These are phyloP conservation scores for Idaea straminata DNA, from an alignment of 2,888 invertebrate genomes.

Conservation along the genomic window DNA sequence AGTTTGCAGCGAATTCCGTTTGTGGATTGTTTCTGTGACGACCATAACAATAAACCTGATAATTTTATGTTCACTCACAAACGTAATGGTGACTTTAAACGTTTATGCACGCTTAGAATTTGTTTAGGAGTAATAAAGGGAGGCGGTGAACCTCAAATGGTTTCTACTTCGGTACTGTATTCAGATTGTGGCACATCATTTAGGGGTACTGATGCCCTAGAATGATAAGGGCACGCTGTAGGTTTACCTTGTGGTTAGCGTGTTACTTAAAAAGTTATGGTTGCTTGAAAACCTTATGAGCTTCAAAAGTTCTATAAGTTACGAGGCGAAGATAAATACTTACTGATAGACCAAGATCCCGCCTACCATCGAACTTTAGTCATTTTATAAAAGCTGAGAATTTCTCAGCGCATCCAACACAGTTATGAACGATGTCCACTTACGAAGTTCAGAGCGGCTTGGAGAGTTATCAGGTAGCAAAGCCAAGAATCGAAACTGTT, in stretches of 20 bases:
- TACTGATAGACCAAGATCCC: no score
- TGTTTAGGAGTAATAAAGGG: slow-evolving; percentile 44
- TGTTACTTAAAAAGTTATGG: neutral
- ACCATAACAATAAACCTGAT: slow-evolving; percentile 54
- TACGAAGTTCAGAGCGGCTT: no score
- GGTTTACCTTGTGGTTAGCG: slow-evolving; percentile 6
- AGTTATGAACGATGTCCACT: no score
- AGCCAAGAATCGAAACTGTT: no score
- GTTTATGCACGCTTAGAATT: slow-evolving; percentile 44
- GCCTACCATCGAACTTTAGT: no score
- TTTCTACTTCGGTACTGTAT: slow-evolving; percentile 27
- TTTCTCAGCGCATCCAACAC: no score
- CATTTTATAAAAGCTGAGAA: no score
- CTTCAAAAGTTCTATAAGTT: neutral
- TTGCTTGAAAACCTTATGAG: neutral
- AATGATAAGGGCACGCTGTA: slow-evolving; percentile 17
- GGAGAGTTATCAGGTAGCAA: no score
- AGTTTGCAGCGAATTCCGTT: slow-evolving; percentile 16
- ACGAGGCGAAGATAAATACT: no score
- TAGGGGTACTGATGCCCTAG: slow-evolving; percentile 6
- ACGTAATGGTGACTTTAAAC: slow-evolving; percentile 42
- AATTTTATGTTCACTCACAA: slow-evolving; percentile 50
- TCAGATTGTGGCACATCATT: slow-evolving; percentile 7
- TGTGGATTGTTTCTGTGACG: slow-evolving; percentile 46
- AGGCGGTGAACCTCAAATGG: slow-evolving; percentile 24